Evolutionary conservation across 1,140 invertebrate species (phyloP).

Genomic region (Monomorium pharaonis): DNA sequence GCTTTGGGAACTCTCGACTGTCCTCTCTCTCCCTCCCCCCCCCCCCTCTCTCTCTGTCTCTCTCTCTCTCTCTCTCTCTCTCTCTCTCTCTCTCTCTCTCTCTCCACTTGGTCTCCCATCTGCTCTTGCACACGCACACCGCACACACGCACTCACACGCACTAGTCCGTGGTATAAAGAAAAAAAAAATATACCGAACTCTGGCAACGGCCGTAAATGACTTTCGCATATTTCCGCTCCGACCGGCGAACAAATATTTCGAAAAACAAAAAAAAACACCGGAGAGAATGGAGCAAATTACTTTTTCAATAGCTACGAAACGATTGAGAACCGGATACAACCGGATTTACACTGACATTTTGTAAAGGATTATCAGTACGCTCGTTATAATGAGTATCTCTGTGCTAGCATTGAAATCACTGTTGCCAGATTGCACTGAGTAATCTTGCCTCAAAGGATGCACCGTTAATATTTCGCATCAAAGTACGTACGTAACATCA

Average conservation of each 20-base stretch:
- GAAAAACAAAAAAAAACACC: conserved; percentile 21
- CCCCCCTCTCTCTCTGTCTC: background rate
- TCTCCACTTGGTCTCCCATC: too few relatives aligned
- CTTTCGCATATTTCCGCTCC: conserved; percentile 55
- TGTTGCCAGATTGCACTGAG: background rate
- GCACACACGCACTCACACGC: background rate
- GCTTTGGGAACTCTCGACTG: conserved; percentile 45
- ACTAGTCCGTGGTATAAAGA: background rate
- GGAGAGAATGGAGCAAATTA: conserved; percentile 41
- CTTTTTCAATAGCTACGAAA: conserved; percentile 48
- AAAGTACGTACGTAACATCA: background rate
- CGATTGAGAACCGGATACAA: background rate
- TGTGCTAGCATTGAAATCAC: conserved; percentile 22
- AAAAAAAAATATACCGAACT: conserved; percentile 39
- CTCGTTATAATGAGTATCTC: conserved; percentile 7
- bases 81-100: conserved; percentile 4
- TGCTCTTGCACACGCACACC: background rate
- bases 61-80: background rate
- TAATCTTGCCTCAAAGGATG: background rate
- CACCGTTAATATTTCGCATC: background rate
- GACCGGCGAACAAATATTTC: conserved; percentile 43
- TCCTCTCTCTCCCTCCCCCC: background rate
- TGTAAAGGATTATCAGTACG: conserved; percentile 12
- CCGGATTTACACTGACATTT: conserved; percentile 7
- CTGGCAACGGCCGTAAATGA: conserved; percentile 50